phyloP scores from a whole-genome alignment of 2,888 invertebrate species.

The Acrobasis suavella region DNA sequence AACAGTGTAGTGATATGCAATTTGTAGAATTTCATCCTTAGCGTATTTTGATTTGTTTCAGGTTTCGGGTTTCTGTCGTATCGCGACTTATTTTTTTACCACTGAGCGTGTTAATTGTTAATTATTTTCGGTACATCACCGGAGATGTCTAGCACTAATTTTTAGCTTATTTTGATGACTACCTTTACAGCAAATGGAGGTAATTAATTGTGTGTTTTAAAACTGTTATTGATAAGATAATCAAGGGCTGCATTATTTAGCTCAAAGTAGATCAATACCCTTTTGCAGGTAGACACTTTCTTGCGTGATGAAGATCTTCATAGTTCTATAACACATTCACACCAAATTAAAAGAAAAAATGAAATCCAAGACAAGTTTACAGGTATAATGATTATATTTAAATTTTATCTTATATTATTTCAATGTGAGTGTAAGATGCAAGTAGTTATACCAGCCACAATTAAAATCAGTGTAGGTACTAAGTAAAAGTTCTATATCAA shows the following conservation, averaged over 20 bases:
- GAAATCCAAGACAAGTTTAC: conserved; percentile 44
- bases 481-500: too few relatives aligned
- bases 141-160: conserved; percentile 38
- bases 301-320: conserved; percentile 60
- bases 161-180: conserved; percentile 41
- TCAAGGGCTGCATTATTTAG: background rate
- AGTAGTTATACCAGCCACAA: too few relatives aligned
- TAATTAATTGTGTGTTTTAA: conserved; percentile 35
- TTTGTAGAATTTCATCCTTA: conserved; percentile 38
- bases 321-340: conserved; percentile 48
- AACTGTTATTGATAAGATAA: conserved; percentile 20
- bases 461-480: too few relatives aligned
- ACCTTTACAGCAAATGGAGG: conserved; percentile 61
- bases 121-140: conserved; percentile 13
- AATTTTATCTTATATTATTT: too few relatives aligned
- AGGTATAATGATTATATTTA: background rate
- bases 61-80: conserved; percentile 56
- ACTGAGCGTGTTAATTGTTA: conserved; percentile 27
- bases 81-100: conserved; percentile 44
- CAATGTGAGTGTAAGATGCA: too few relatives aligned
- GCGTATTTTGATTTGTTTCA: conserved; percentile 50
- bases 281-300: conserved; percentile 55
- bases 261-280: conserved; percentile 23
- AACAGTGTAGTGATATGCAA: conserved; percentile 25
- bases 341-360: conserved; percentile 57